phyloP scores from a whole-genome alignment of 1,140 invertebrate genomes.

The Lithobius niger region DNA sequence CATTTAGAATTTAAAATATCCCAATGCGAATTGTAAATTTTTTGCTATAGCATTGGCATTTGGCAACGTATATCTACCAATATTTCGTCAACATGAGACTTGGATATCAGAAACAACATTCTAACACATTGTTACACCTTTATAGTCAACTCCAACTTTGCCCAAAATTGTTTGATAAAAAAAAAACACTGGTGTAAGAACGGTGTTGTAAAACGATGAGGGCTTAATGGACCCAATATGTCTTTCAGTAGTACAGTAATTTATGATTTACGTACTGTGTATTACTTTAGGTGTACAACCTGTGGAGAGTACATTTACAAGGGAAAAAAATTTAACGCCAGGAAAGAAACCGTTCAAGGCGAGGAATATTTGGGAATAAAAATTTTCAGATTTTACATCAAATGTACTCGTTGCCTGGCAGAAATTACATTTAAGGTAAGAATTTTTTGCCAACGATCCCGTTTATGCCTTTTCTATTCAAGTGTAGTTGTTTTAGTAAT shows the following conservation, averaged over 20 bases:
- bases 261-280: background rate
- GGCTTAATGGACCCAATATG: background rate
- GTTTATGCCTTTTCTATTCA: too few species aligned
- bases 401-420: constrained; percentile 93
- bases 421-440: constrained; percentile 81
- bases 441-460: background rate
- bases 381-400: constrained; percentile 85
- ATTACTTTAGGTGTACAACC: constrained; percentile 64
- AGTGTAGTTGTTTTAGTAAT: too few species aligned
- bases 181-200: background rate
- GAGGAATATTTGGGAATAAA: constrained; percentile 94
- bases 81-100: too few species aligned
- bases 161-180: background rate
- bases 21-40: too few species aligned
- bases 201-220: background rate
- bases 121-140: background rate
- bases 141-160: background rate
- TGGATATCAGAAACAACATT: background rate
- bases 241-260: background rate
- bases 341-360: constrained; percentile 97
- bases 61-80: too few species aligned
- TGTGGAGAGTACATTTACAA: constrained; percentile 99
- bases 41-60: too few species aligned
- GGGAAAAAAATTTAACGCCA: constrained; percentile 98
- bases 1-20: too few species aligned